Percentiles rank a stretch among this genome's conserved stretches.
Conservation (phyloP, 2,797 vertebrate genomes). For the Centroberyx gerrardi region DNA sequence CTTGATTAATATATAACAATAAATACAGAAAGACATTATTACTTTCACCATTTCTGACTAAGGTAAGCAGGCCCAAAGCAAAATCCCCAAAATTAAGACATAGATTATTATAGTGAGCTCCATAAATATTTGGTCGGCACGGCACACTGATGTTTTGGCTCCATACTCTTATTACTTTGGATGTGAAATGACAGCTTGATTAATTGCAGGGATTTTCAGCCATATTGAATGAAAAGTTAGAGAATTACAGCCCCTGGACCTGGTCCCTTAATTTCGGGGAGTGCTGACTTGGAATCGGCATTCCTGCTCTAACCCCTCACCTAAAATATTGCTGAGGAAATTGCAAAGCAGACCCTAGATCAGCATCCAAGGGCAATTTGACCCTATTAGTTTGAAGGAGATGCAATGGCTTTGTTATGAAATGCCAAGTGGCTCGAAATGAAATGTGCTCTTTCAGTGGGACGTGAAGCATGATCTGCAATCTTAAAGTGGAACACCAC, state of each 20-base stretch:
- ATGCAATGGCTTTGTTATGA: slow-evolving; percentile 18
- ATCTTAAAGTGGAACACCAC: slow-evolving; percentile 22
- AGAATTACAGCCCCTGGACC: slow-evolving; percentile 44
- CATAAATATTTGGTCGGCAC: slow-evolving; percentile 42
- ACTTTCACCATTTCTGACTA: slow-evolving; percentile 32
- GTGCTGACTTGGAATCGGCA: slow-evolving; percentile 41
- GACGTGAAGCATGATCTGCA: slow-evolving; percentile 23
- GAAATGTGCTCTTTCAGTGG: slow-evolving; percentile 31
- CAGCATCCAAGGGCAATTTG: slow-evolving; percentile 55
- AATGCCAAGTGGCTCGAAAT: slow-evolving; percentile 28
- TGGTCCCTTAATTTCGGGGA: slow-evolving; percentile 18
- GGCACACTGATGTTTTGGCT: slow-evolving; percentile 34
- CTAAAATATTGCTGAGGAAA: slow-evolving; percentile 59
- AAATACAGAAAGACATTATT: not conserved
- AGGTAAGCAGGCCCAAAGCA: slow-evolving; percentile 19
- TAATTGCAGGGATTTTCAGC: slow-evolving; percentile 60
- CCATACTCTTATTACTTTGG: slow-evolving; percentile 35
- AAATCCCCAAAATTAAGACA: slow-evolving; percentile 17
- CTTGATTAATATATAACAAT: not conserved
- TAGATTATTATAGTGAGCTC: slow-evolving; percentile 21
- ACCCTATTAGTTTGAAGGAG: slow-evolving; percentile 55
- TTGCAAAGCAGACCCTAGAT: slow-evolving; percentile 51
- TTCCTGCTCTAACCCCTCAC: slow-evolving; percentile 42
- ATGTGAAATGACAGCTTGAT: slow-evolving; percentile 64
- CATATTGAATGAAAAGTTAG: slow-evolving; percentile 51